A percentile compares a stretch with the other conserved stretches of the same genome.
Evolutionary conservation across 2,888 invertebrate species (phyloP).

Genomic region (Xestia sexstrigata): DNA sequence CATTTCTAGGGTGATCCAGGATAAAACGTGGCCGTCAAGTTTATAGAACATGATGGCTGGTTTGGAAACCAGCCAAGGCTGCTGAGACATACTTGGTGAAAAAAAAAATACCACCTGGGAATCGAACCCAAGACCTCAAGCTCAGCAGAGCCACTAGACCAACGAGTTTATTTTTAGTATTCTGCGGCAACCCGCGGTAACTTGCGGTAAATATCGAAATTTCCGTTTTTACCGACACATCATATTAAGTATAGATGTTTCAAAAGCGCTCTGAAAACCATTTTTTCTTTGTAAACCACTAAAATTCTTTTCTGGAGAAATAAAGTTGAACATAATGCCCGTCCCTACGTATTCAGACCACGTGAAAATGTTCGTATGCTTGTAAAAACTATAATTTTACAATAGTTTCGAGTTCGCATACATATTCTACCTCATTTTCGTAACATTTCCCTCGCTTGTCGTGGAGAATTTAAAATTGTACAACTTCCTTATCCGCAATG

Average conservation of each 20-base stretch:
- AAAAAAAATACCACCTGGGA: background rate
- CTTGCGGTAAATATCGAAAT: background rate
- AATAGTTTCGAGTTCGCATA: slow-evolving; percentile 36
- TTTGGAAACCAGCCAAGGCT: background rate
- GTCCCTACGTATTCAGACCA: slow-evolving; percentile 14
- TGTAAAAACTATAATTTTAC: slow-evolving; percentile 50
- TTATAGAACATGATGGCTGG: background rate
- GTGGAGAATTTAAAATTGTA: slow-evolving; percentile 29
- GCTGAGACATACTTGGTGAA: background rate
- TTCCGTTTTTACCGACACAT: background rate
- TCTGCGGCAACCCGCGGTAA: background rate
- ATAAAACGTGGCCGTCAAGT: background rate
- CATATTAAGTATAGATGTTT: background rate
- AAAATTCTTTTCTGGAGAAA: background rate
- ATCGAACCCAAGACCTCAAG: background rate
- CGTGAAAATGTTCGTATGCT: slow-evolving; percentile 21
- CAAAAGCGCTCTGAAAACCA: background rate
- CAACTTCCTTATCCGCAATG: slow-evolving; percentile 38
- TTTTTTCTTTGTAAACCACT: background rate
- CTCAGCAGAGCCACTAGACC: background rate
- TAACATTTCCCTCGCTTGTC: slow-evolving; percentile 18
- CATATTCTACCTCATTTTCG: slow-evolving; percentile 46
- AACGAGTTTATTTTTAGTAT: background rate
- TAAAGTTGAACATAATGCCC: slow-evolving; percentile 9
- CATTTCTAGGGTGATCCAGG: background rate